These are phyloP conservation scores for Steinernema scapterisci DNA, from an alignment of 2,888 invertebrate species.

Conservation along the genomic window DNA sequence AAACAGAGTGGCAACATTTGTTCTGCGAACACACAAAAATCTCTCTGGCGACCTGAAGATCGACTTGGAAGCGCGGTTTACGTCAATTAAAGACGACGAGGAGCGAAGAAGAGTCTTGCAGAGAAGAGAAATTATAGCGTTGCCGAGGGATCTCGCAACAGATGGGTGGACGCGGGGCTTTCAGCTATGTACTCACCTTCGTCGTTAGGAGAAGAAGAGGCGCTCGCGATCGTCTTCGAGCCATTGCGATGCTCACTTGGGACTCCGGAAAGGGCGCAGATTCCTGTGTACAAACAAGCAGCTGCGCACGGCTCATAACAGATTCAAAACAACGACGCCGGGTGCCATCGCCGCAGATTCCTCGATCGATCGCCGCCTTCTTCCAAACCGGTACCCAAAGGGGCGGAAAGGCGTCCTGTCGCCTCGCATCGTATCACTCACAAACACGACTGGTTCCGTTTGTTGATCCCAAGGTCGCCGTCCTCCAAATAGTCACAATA, in stretches of 20 bases:
- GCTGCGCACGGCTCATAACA: background rate
- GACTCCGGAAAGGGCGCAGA: background rate
- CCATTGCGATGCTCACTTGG: slow-evolving; percentile 5
- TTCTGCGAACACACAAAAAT: no score
- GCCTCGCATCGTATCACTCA: background rate
- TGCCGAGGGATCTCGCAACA: slow-evolving; percentile 2
- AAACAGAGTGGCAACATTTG: no score
- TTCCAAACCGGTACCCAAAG: background rate
- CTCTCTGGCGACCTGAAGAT: background rate
- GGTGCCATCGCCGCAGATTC: background rate
- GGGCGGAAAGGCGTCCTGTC: background rate
- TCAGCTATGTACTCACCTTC: slow-evolving; percentile 28
- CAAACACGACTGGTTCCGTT: background rate
- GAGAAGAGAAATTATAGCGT: background rate
- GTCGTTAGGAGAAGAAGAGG: background rate
- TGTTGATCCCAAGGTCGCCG: background rate
- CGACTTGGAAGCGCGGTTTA: background rate
- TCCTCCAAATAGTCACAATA: background rate
- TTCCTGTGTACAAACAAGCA: background rate
- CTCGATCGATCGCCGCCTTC: background rate
- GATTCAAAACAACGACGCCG: background rate
- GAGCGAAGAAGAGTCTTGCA: background rate
- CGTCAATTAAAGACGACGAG: slow-evolving; percentile 15
- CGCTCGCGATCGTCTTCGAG: background rate
- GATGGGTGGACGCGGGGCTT: background rate